Evolutionary conservation across 2,113 vertebrate species (phyloP).

Genomic region (Hipposideros armiger): DNA sequence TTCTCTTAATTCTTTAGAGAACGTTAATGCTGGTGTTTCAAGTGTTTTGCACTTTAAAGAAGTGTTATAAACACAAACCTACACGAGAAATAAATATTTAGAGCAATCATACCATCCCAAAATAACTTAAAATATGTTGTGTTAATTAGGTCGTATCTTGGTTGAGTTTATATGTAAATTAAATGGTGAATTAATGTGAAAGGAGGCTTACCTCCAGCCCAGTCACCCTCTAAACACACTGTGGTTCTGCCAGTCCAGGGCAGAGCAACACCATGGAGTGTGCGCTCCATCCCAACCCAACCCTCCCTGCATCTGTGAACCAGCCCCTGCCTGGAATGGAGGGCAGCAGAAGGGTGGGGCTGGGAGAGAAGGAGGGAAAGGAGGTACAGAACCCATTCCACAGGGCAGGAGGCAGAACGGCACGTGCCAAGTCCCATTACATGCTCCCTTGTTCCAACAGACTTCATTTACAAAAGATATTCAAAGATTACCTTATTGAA

Average conservation of each 20-base stretch:
- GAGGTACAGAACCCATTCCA: neutral
- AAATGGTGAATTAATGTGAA: neutral
- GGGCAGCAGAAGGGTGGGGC: neutral
- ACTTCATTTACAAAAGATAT: neutral
- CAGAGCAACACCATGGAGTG: neutral
- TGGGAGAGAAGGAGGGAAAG: neutral
- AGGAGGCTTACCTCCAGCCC: neutral
- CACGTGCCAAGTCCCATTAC: accelerated
- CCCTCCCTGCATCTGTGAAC: neutral
- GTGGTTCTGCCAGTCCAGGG: accelerated
- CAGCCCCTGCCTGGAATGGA: neutral
- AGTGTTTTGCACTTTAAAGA: conserved; percentile 49
- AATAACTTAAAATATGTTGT: conserved; percentile 56
- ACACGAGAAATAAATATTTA: conserved; percentile 34
- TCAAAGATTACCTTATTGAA: neutral
- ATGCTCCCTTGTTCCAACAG: neutral
- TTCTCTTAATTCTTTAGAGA: conserved; percentile 8
- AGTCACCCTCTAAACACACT: neutral
- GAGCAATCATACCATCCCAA: conserved; percentile 8
- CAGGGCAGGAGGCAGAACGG: neutral
- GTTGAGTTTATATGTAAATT: conserved; percentile 3
- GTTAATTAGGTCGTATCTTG: neutral
- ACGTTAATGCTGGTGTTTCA: neutral
- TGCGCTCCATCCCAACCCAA: accelerated
- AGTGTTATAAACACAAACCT: neutral